A percentile compares a stretch with the other conserved stretches of the same genome.
phyloP scores from a whole-genome alignment of 37 sponge, comb jelly and placozoan species.

The Aphrocallistes beatrix region DNA sequence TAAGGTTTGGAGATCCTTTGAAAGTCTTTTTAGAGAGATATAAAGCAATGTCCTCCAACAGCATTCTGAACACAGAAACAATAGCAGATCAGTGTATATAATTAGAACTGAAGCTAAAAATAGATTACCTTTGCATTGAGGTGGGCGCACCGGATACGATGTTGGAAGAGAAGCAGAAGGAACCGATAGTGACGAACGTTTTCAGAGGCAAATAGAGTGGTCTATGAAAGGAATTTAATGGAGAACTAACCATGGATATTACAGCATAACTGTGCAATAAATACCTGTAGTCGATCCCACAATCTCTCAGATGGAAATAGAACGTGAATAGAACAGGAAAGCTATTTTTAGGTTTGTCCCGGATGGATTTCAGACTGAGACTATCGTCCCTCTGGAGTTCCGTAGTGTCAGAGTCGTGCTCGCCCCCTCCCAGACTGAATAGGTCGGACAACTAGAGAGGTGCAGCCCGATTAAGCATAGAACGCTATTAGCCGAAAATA shows the following conservation, averaged over 20 bases:
- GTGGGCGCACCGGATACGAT: slow-evolving; percentile 44
- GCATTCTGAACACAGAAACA: not conserved
- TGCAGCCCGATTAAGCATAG: not conserved
- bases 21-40: not conserved
- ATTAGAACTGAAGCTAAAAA: not conserved
- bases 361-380: not conserved
- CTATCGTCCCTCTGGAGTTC: not conserved
- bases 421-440: not conserved
- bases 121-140: slow-evolving; percentile 23
- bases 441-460: not conserved
- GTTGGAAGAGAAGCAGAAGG: slow-evolving; percentile 49
- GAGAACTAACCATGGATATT: no score
- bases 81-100: not conserved
- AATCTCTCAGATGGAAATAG: not conserved
- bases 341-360: not conserved
- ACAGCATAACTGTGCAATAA: not conserved
- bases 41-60: not conserved
- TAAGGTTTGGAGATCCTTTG: not conserved
- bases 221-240: slow-evolving; percentile 23
- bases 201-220: slow-evolving; percentile 42
- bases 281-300: slow-evolving; percentile 6
- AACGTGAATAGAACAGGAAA: not conserved
- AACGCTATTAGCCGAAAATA: no score
- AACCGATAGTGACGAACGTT: slow-evolving; percentile 30
- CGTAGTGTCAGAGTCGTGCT: not conserved